phyloP scores from a whole-genome alignment of 2,113 vertebrate species.

The Oncorhynchus kisutch region DNA sequence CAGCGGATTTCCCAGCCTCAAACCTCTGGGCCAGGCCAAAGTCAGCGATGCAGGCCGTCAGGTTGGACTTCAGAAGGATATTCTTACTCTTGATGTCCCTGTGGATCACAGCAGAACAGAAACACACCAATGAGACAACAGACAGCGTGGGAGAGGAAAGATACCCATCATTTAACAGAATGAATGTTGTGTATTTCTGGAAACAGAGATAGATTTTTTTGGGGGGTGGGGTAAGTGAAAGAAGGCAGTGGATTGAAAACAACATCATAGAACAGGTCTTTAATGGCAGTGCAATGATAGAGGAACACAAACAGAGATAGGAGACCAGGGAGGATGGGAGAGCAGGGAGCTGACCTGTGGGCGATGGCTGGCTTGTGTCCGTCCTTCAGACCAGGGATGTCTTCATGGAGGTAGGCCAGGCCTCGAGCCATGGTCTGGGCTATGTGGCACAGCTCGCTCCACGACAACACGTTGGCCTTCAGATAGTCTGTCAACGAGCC shows the following conservation, averaged over 20 bases:
- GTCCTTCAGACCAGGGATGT: slow-evolving; percentile 93
- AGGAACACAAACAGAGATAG: not conserved
- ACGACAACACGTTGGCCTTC: slow-evolving; percentile 95
- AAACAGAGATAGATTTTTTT: no score
- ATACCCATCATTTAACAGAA: not conserved
- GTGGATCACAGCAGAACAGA: not conserved
- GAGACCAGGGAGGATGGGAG: not conserved
- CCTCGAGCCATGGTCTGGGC: slow-evolving; percentile 90
- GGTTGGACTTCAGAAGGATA: slow-evolving; percentile 90
- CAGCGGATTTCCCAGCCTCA: slow-evolving; percentile 95
- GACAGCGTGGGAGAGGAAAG: not conserved
- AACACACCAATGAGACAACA: not conserved
- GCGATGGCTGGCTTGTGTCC: slow-evolving; percentile 96
- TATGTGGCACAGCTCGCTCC: slow-evolving; percentile 95
- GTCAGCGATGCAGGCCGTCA: slow-evolving; percentile 93
- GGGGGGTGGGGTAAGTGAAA: no score
- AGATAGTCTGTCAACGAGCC: slow-evolving; percentile 95
- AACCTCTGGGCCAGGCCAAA: slow-evolving; percentile 95
- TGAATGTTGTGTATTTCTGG: not conserved
- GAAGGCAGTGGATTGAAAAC: not conserved
- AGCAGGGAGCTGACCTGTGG: slow-evolving; percentile 79
- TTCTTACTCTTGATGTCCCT: slow-evolving; percentile 99
- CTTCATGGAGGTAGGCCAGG: slow-evolving; percentile 95
- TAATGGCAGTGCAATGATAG: slow-evolving; percentile 88
- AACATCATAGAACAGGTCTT: slow-evolving; percentile 73